Evolutionary conservation across 2,888 invertebrate species (phyloP), one percentile per base, ranked within the genome.

Genomic region (Athalia cordata): DNA sequence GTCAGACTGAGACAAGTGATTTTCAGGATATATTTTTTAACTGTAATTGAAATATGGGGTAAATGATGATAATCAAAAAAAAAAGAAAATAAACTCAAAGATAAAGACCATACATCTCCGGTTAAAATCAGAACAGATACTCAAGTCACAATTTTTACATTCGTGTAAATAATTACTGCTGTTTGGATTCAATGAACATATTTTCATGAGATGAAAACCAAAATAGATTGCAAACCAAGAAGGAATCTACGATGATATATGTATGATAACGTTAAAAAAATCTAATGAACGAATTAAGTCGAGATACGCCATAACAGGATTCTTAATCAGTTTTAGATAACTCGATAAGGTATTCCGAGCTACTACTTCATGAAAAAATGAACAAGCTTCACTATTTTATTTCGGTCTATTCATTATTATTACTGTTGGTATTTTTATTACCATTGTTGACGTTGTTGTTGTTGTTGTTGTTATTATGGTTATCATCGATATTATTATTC

Each of bases 361-460:
- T 82, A 83, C 29, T 29, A 29, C 82, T 78, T 81, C 76, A 78
- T 84, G 84, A 87, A 85, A 87, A 87, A 84, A 83, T 87, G 85
- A 88, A 85, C 86, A 86, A 86, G 84, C 81, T 79, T 82, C 82
- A 83, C 81, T 83, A 81, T 81, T 82, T 79, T 81, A 79, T 77
- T 74, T 72, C 65, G 49, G 62, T 72, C 74, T 72, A 68, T 70
- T 78, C 52, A 81, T 80, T 77, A 81, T 80, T 81, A 80, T 79
- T 80, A 79, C 81, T 79, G 75, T 70, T 55, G 78, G 80, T 80
- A 80, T 57, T 70, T 13, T 55, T 65, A 65, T 47, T 55, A 55
- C n/a, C n/a, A 72, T 59, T 74, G 78, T 81, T 82, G 83, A 84
- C 82, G 83, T 85, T 85, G 87, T 88, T 89, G 89, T 89, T 29